These are phyloP conservation scores for Tylochromis polylepis DNA, from an alignment of 2,113 vertebrate species.

Conservation along the genomic window DNA sequence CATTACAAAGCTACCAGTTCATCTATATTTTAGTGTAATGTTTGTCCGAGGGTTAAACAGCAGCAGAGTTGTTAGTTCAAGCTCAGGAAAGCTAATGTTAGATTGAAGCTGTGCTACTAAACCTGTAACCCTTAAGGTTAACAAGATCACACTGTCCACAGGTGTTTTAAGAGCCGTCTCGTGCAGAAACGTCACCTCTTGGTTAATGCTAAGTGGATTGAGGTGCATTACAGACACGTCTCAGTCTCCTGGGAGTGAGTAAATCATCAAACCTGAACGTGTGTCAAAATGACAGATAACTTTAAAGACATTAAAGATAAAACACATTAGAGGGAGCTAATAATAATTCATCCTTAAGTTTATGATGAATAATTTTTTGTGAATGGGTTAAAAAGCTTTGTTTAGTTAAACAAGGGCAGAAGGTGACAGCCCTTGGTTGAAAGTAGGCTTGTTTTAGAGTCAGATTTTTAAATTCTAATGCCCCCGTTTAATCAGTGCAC, in stretches of 20 bases:
- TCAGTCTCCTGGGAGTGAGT: not conserved
- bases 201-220: constrained; percentile 37
- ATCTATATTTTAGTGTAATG: not conserved
- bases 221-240: constrained; percentile 4
- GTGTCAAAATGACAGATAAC: constrained; percentile 4
- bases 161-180: not conserved
- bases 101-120: not conserved
- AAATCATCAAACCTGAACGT: not conserved
- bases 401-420: not conserved
- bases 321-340: not conserved
- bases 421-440: not conserved
- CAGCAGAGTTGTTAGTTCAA: not conserved
- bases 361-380: not conserved
- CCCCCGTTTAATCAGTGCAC: not conserved
- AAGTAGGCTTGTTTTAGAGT: not conserved
- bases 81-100: not conserved
- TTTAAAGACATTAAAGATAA: not conserved
- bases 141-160: not conserved
- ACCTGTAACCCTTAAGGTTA: not conserved
- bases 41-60: not conserved
- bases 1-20: not conserved
- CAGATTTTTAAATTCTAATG: not conserved
- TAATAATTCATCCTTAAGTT: not conserved
- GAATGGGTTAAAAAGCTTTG: not conserved
- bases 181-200: not conserved